A percentile compares a stretch with the other conserved stretches of the same genome.
These are phyloP conservation scores for Astyanax mexicanus DNA, from an alignment of 2,797 vertebrate species.

Conservation along the genomic window DNA sequence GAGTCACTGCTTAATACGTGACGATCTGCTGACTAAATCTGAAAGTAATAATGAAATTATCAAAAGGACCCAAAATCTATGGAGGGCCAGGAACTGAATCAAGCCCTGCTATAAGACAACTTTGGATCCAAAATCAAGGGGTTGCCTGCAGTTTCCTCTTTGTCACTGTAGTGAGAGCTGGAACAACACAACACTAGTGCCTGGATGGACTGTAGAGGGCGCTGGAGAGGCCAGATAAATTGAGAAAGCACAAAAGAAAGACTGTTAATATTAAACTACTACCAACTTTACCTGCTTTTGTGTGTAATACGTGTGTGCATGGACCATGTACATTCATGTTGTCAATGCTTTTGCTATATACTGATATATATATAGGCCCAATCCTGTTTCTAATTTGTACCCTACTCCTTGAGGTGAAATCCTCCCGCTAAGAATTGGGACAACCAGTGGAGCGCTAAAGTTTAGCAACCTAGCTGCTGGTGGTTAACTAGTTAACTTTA, in stretches of 20 bases:
- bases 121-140: slow-evolving; percentile 28
- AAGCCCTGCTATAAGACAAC: slow-evolving; percentile 42
- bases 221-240: slow-evolving; percentile 9
- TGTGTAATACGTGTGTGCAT: not conserved
- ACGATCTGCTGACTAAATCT: slow-evolving; percentile 43
- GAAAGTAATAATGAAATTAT: slow-evolving; percentile 22
- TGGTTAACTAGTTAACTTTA: too few relatives aligned
- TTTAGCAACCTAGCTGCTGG: too few relatives aligned
- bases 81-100: slow-evolving; percentile 31
- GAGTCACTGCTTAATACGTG: slow-evolving; percentile 72
- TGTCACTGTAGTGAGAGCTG: slow-evolving; percentile 47
- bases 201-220: slow-evolving; percentile 39
- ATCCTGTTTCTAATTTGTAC: too few relatives aligned
- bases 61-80: not conserved
- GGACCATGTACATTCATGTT: not conserved
- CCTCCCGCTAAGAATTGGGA: too few relatives aligned
- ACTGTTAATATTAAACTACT: slow-evolving; percentile 42
- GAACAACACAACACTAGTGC: too few relatives aligned
- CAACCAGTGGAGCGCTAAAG: too few relatives aligned
- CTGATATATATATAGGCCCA: not conserved
- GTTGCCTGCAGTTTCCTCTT: not conserved
- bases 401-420: too few relatives aligned
- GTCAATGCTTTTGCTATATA: not conserved
- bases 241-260: not conserved
- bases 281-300: not conserved